These are phyloP conservation scores for Myripristis jacobus DNA, from an alignment of 2,797 vertebrate species.

Conservation along the genomic window DNA sequence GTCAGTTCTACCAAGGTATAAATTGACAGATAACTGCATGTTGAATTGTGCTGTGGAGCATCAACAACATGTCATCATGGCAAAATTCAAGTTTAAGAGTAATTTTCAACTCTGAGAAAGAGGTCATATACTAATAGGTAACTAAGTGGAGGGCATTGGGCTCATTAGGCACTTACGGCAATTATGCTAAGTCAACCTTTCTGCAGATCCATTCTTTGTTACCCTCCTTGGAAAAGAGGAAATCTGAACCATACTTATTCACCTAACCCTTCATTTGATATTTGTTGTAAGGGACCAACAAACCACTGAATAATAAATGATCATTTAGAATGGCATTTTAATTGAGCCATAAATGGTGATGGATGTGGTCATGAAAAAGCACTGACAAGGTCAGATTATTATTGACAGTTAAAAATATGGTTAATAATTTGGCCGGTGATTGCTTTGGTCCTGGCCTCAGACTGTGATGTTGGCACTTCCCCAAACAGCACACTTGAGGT, in stretches of 20 bases:
- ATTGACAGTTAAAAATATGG: constrained; percentile 61
- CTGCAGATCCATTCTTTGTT: no score
- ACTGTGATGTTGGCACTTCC: constrained; percentile 35
- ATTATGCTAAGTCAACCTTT: background rate
- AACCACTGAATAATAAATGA: constrained; percentile 48
- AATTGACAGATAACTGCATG: background rate
- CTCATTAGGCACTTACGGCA: background rate
- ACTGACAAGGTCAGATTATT: constrained; percentile 65
- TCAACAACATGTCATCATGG: background rate
- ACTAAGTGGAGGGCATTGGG: background rate
- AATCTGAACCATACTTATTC: background rate
- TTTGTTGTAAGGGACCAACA: constrained; percentile 24
- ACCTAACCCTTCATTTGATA: constrained; percentile 6
- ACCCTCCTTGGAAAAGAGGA: background rate
- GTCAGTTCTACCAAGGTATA: background rate
- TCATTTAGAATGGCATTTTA: constrained; percentile 61
- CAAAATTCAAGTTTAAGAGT: background rate
- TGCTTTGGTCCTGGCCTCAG: constrained; percentile 56
- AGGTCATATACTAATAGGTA: background rate
- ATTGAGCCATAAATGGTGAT: constrained; percentile 67
- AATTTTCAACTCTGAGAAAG: background rate
- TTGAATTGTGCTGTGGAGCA: background rate
- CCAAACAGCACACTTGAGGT: constrained; percentile 28
- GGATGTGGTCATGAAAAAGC: constrained; percentile 54
- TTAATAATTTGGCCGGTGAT: constrained; percentile 52